Evolutionary conservation across 2,113 vertebrate genomes (phyloP).

Genomic region (Anoplopoma fimbria): DNA sequence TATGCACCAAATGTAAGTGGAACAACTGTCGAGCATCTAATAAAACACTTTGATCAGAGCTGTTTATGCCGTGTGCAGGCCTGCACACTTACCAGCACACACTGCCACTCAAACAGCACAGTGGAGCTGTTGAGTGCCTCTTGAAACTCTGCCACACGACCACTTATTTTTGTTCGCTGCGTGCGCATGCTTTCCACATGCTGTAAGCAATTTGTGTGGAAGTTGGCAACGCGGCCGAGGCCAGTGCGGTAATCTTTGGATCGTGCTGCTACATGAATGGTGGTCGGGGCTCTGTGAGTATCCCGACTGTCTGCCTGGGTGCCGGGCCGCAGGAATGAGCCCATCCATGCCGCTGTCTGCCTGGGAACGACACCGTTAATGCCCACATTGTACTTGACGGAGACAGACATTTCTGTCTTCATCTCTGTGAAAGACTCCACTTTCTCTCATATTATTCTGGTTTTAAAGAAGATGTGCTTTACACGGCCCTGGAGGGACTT

Average conservation of each 20-base stretch:
- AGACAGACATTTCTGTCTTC: constrained; percentile 9
- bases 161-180: constrained; percentile 64
- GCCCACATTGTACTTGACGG: constrained; percentile 32
- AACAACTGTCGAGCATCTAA: constrained; percentile 16
- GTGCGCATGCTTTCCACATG: constrained; percentile 84
- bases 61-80: not conserved
- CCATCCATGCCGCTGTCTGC: constrained; percentile 59
- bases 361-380: constrained; percentile 57
- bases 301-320: constrained; percentile 63
- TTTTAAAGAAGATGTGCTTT: not conserved
- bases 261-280: constrained; percentile 73
- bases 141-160: constrained; percentile 65
- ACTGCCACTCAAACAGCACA: constrained; percentile 55
- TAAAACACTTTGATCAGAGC: constrained; percentile 20
- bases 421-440: not conserved
- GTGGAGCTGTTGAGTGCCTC: constrained; percentile 72
- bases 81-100: not conserved
- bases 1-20: constrained; percentile 8
- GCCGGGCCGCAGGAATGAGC: constrained; percentile 66
- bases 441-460: not conserved
- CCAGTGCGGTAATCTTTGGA: constrained; percentile 81
- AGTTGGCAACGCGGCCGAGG: constrained; percentile 70
- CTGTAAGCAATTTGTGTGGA: constrained; percentile 81
- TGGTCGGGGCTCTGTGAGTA: constrained; percentile 66
- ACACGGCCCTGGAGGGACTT: not conserved